Evolutionary conservation across 2,888 invertebrate genomes (phyloP), one percentile per base, ranked within the genome.

Genomic region (Dasysyrphus tricinctus): DNA sequence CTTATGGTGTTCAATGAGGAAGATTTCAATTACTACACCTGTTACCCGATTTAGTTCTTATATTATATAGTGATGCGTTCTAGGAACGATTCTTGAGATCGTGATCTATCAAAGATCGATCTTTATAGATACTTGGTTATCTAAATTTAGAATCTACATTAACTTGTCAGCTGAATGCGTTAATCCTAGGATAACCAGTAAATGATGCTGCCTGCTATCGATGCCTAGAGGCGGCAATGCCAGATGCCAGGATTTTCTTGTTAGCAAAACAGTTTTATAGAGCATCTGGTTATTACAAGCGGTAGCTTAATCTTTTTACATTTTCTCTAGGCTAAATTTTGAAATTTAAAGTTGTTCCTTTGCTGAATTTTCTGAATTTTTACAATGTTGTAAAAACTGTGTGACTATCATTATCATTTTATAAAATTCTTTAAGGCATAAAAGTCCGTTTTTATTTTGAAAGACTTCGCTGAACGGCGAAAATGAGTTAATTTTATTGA

Each of bases 21-120:
- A 89, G 89, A 90, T 90, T 91, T 90, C 92, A 92, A 92, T 92
- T 92, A 92, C 91, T 91, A 92, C 91, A 92, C 91, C 92, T 92
- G 91, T 90, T 90, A 88, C 56, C 12, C 32, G 54, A 56, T 69
- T 49, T 67, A 69, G 56, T 70, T 32, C 34, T 37, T 75, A 65
- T 24, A 2, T 2, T 24, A 24, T 24, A 24, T 12, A 39, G 39
- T 32, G 32, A 65, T 59, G 56, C 29, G 16, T 78, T 86, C 87
- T 76, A 83, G 87, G 76, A 79, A 82, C 44, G 54, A 63, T 63
- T 34, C 42, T 32, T 44, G 5, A 44, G 77, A 76, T 80, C 80
- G 59, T 67, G 80, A 79, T 83, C 82, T 61, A 70, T 70, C 63
- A 65, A 19, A 34, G 74, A 72, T 84, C 75, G 65, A 70, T 61